Conservation (phyloP, 2,797 vertebrate species). For the Micromesistius poutassou region DNA sequence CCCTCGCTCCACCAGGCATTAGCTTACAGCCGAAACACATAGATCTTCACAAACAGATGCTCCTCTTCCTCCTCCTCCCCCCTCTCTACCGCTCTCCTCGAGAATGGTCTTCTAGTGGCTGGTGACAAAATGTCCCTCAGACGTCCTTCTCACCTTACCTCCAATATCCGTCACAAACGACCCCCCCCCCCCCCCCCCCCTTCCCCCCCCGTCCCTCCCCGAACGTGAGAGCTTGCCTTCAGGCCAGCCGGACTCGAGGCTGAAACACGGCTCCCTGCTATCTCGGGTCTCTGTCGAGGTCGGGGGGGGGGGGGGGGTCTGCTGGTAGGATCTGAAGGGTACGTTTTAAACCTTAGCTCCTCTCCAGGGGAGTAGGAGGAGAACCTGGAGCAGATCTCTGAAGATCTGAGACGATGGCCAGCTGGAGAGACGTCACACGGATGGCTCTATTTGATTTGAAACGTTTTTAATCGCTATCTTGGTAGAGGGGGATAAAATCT, state of each 20-base stretch:
- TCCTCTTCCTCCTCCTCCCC: background rate
- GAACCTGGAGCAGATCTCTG: background rate
- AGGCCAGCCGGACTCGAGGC: too few relatives aligned
- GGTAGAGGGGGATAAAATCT: background rate
- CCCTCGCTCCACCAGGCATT: conserved; percentile 40
- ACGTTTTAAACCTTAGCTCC: background rate
- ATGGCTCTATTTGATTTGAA: background rate
- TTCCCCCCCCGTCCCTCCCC: background rate
- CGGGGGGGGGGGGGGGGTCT: background rate
- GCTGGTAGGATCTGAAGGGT: background rate
- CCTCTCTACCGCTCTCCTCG: background rate
- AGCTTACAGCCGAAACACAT: conserved; percentile 48
- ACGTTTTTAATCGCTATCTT: background rate
- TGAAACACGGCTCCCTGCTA: background rate
- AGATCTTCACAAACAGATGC: conserved; percentile 47
- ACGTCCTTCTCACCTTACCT: conserved; percentile 44
- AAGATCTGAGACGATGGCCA: background rate
- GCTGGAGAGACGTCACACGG: background rate
- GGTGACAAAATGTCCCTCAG: conserved; percentile 39
- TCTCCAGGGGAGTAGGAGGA: background rate
- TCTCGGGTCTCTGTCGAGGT: background rate
- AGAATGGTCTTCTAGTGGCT: conserved; percentile 26
- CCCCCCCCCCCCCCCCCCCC: conserved; percentile 19
- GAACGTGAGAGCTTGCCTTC: background rate
- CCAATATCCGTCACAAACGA: too few relatives aligned